Evolutionary conservation across 2,113 vertebrate genomes (phyloP).

Genomic region (Chaenocephalus aceratus): DNA sequence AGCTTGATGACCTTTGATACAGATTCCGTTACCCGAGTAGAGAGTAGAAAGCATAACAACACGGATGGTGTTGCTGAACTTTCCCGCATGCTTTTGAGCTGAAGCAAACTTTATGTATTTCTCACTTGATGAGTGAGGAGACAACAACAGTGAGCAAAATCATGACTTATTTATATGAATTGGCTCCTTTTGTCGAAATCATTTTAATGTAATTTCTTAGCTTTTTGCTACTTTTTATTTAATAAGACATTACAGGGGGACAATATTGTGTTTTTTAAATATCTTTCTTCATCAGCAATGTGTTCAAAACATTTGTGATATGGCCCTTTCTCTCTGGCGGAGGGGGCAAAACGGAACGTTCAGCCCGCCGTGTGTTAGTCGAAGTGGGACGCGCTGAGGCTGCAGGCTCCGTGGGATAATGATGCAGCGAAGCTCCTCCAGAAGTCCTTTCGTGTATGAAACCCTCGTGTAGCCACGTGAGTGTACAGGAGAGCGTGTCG

Average conservation of each 20-base stretch:
- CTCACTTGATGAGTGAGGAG: neutral
- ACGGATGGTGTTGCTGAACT: conserved; percentile 3
- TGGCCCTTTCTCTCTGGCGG: neutral
- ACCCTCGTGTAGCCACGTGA: conserved; percentile 41
- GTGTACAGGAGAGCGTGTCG: conserved; percentile 68
- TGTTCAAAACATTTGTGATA: conserved; percentile 8
- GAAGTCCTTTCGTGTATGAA: conserved; percentile 75
- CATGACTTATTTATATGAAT: neutral
- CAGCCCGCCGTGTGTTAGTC: conserved; percentile 35
- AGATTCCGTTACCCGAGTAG: neutral
- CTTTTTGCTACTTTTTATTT: neutral
- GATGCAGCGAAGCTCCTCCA: conserved; percentile 59
- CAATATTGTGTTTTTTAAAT: too few species aligned
- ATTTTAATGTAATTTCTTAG: neutral
- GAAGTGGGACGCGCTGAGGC: conserved; percentile 72
- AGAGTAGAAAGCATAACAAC: conserved; percentile 14
- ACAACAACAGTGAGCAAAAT: neutral
- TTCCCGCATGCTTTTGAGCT: neutral
- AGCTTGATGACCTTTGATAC: conserved; percentile 61
- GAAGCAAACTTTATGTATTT: neutral
- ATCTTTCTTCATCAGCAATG: conserved; percentile 14
- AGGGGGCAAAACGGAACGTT: conserved; percentile 40
- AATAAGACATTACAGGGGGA: too few species aligned
- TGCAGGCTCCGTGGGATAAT: conserved; percentile 66
- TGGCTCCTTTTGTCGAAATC: neutral